A percentile compares a stretch with the other conserved stretches of the same genome.
Conservation (phyloP, 2,888 invertebrate species). For the Aethes cnicana region DNA sequence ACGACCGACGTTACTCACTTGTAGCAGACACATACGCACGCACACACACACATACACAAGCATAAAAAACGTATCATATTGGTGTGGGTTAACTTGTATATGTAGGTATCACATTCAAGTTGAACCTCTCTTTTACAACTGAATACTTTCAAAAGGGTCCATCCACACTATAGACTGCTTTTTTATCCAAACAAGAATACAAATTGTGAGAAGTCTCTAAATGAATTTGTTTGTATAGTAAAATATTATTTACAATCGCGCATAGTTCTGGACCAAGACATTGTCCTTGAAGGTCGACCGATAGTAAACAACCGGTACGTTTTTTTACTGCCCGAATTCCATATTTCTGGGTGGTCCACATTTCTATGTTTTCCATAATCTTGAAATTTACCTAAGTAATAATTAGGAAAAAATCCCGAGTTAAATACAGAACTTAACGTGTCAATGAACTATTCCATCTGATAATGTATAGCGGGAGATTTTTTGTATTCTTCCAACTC, state of each 20-base stretch:
- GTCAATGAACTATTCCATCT: conserved; percentile 17
- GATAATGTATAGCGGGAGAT: conserved; percentile 5
- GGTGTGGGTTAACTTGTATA: too few species aligned
- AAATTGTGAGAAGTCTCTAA: conserved; percentile 5
- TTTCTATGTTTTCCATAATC: conserved; percentile 19
- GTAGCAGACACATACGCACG: too few species aligned
- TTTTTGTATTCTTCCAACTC: conserved; percentile 4
- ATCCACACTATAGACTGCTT: too few species aligned
- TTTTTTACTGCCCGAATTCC: conserved; percentile 28
- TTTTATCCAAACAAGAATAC: background rate
- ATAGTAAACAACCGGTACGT: conserved; percentile 30
- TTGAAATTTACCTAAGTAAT: conserved; percentile 19
- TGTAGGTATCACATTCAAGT: too few species aligned
- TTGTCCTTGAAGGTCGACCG: conserved; percentile 25
- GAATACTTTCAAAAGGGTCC: too few species aligned
- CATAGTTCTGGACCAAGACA: conserved; percentile 12
- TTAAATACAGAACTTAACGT: conserved; percentile 4
- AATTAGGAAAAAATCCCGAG: conserved; percentile 23
- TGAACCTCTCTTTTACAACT: too few species aligned
- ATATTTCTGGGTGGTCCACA: conserved; percentile 30
- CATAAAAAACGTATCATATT: too few species aligned
- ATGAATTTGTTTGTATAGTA: conserved; percentile 11
- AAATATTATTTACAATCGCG: conserved; percentile 22
- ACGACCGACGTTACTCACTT: too few species aligned
- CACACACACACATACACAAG: too few species aligned